phyloP scores from a whole-genome alignment of 2,113 vertebrate genomes.

The Todiramphus saurophagus region DNA sequence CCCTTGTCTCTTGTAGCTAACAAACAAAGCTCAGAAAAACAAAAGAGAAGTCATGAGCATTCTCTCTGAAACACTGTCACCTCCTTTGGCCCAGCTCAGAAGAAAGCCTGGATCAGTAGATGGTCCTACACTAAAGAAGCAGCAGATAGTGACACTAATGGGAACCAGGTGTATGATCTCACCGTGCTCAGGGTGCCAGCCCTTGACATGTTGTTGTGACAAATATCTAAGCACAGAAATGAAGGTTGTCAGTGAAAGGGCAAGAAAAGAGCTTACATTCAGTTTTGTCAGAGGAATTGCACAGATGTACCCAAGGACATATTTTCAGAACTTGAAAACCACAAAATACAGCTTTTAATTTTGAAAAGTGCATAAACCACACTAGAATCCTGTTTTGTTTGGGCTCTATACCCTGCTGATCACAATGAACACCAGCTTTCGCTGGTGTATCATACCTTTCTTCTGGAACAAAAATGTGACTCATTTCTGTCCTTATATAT shows the following conservation, averaged over 20 bases:
- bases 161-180: not conserved
- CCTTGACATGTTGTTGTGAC: not conserved
- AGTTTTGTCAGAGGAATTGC: not conserved
- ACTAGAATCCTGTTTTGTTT: not conserved
- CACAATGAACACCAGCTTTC: not conserved
- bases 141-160: not conserved
- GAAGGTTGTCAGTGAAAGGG: not conserved
- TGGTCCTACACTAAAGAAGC: not conserved
- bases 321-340: not conserved
- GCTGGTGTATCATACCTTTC: not conserved
- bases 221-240: not conserved
- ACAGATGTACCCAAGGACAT: not conserved
- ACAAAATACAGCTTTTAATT: conserved; percentile 8
- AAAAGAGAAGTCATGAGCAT: not conserved
- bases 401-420: not conserved
- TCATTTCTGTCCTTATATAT: not conserved
- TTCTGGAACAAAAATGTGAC: not conserved
- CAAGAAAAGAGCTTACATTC: not conserved
- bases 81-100: not conserved
- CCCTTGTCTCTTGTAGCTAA: not conserved
- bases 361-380: not conserved
- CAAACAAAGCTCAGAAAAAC: not conserved
- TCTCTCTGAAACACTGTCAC: not conserved
- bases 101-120: not conserved
- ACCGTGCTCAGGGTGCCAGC: not conserved